These are phyloP conservation scores for Clanis bilineata DNA, from an alignment of 2,888 invertebrate genomes.

Conservation along the genomic window DNA sequence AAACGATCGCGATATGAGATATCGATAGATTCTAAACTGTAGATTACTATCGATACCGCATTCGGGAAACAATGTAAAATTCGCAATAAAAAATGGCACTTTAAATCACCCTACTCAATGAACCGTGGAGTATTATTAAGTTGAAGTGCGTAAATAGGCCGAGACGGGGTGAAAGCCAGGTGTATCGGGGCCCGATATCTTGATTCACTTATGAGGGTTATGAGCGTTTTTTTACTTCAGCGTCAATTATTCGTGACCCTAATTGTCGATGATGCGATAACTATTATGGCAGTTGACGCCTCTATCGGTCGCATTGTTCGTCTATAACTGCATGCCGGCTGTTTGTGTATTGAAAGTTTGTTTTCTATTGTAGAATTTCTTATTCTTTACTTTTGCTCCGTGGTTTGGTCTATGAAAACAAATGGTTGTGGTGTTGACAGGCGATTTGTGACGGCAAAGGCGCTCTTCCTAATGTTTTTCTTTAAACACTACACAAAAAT, in stretches of 20 bases:
- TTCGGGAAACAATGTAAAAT: slow-evolving; percentile 46
- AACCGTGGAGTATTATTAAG: slow-evolving; percentile 66
- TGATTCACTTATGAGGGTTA: slow-evolving; percentile 76
- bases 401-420: slow-evolving; percentile 35
- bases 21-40: slow-evolving; percentile 5
- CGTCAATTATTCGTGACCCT: slow-evolving; percentile 80
- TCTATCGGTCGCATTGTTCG: slow-evolving; percentile 69
- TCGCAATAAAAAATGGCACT: slow-evolving; percentile 47
- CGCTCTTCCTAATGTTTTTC: no score
- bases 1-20: slow-evolving; percentile 15
- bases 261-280: slow-evolving; percentile 80
- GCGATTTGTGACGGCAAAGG: slow-evolving; percentile 17
- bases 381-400: slow-evolving; percentile 36
- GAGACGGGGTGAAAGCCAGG: slow-evolving; percentile 72
- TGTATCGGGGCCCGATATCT: slow-evolving; percentile 74
- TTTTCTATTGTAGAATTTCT: slow-evolving; percentile 56
- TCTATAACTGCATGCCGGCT: slow-evolving; percentile 38
- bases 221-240: slow-evolving; percentile 70
- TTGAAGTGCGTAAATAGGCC: slow-evolving; percentile 55
- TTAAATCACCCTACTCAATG: slow-evolving; percentile 53
- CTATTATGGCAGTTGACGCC: slow-evolving; percentile 70
- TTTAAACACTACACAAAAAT: no score
- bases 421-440: slow-evolving; percentile 41
- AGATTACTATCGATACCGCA: slow-evolving; percentile 41
- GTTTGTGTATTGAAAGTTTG: slow-evolving; percentile 56